Evolutionary conservation across 1,140 invertebrate species (phyloP).

Genomic region (Euglossa dilemma): DNA sequence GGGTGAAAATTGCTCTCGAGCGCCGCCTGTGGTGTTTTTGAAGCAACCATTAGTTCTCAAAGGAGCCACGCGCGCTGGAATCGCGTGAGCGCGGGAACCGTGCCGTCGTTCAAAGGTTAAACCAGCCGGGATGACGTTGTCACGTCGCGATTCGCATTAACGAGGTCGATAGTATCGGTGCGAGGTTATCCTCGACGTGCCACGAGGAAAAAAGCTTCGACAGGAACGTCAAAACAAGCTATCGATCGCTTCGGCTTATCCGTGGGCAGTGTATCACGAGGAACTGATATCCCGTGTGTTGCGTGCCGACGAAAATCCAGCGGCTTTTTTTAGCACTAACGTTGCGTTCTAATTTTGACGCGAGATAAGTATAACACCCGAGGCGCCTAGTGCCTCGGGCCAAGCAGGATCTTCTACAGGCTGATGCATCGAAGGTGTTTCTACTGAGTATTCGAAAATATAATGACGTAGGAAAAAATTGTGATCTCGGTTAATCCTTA

Average conservation of each 20-base stretch:
- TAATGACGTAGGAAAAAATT: too few relatives aligned
- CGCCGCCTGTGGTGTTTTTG: too few relatives aligned
- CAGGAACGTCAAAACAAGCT: background rate
- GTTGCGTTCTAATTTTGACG: background rate
- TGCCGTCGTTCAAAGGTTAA: conserved; percentile 1
- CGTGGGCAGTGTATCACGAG: too few relatives aligned
- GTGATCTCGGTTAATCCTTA: too few relatives aligned
- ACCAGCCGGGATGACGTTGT: conserved; percentile 18
- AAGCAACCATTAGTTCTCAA: background rate
- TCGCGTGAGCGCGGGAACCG: background rate
- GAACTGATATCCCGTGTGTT: background rate
- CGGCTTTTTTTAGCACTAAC: background rate
- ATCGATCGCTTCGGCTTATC: background rate
- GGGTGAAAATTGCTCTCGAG: too few relatives aligned
- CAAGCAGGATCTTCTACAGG: too few relatives aligned
- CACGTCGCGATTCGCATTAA: conserved; percentile 33
- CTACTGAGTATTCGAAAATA: too few relatives aligned
- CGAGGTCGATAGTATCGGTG: conserved; percentile 32
- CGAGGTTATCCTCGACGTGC: conserved; percentile 32
- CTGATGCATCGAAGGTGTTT: too few relatives aligned
- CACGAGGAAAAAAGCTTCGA: background rate
- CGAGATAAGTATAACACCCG: too few relatives aligned
- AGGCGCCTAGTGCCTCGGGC: background rate
- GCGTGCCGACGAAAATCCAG: background rate
- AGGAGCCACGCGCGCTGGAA: background rate